Percentiles rank a stretch among this genome's conserved stretches.
Evolutionary conservation across 2,113 vertebrate genomes (phyloP).

Genomic region (Phycodurus eques): DNA sequence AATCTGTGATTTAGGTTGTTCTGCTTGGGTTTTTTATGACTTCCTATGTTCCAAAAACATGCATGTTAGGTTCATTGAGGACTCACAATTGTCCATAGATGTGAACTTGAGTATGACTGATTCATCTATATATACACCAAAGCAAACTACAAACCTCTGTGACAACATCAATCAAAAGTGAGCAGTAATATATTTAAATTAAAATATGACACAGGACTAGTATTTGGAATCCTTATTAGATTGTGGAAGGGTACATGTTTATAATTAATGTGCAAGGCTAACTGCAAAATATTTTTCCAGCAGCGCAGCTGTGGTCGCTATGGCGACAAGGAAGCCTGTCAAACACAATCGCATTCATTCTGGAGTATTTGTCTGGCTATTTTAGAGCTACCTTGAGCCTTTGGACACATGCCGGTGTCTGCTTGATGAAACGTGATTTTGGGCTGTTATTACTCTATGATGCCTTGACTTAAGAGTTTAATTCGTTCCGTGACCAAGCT

Average conservation of each 20-base stretch:
- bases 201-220: not conserved
- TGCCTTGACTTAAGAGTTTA: no score
- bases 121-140: no score
- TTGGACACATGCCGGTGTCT: not conserved
- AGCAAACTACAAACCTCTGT: no score
- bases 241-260: not conserved
- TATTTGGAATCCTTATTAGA: not conserved
- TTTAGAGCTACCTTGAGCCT: constrained; percentile 4
- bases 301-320: constrained; percentile 49
- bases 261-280: not conserved
- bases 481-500: no score
- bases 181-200: not conserved
- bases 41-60: no score
- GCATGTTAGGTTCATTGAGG: no score
- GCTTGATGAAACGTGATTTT: not conserved
- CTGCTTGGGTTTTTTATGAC: not conserved
- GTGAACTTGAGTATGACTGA: no score
- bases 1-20: not conserved
- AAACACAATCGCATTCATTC: constrained; percentile 10
- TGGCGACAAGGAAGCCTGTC: constrained; percentile 31
- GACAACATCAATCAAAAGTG: not conserved
- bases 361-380: constrained; percentile 20
- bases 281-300: constrained; percentile 2
- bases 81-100: no score
- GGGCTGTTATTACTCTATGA: no score